Base-by-base conservation (phyloP, 1,140 invertebrate species). In the Arion vulgaris region DNA sequence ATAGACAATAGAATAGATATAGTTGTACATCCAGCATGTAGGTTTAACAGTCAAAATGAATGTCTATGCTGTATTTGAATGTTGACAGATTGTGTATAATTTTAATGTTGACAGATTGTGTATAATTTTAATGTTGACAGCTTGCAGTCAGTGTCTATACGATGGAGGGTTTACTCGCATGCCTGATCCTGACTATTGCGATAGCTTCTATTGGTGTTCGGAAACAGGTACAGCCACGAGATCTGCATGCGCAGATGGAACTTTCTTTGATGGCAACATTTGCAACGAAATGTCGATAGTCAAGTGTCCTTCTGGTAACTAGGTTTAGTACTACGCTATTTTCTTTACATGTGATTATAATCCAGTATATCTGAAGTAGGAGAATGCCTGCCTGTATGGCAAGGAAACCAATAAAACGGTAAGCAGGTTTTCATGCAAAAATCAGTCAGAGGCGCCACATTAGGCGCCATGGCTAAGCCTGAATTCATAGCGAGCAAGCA, bases 181-280 rank as follows among this genome's bases (percentile, higher is more conserved):
- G 4, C 4, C 39, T 13, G 73, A 75, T 28, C 73, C 73, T 7
- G 23, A 75, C 11, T 75, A 75, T 39, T 75, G 73, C 49, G 73
- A 75, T 39, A 9, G 2, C 38, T 75, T 45, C 73, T 75, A 75
- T 39, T n/a, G 49, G 38, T 75, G 73, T 53, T 15, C 2, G 13
- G 38, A 49, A 38, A n/a, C 39, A 41, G 7, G n/a, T n/a, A n/a
- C 17, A n/a, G 38, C 73, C 11, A 34, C 49, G 2, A 45, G 26
- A 34, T n/a, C 23, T 5, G 1, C 36, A 4, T 75, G 73, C 34
- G 7, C 73, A 4, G 73, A 38, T 75, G 73, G 73, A 45, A 75
- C 73, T n/a, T 75, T 75, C 73, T 75, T 26, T 19, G 7, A 75
- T 34, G 49, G 38, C 26, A 11, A 9, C 13, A 26, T 7, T 19